These are phyloP conservation scores for Esox niger DNA, from an alignment of 2,113 vertebrate genomes.

Conservation along the genomic window DNA sequence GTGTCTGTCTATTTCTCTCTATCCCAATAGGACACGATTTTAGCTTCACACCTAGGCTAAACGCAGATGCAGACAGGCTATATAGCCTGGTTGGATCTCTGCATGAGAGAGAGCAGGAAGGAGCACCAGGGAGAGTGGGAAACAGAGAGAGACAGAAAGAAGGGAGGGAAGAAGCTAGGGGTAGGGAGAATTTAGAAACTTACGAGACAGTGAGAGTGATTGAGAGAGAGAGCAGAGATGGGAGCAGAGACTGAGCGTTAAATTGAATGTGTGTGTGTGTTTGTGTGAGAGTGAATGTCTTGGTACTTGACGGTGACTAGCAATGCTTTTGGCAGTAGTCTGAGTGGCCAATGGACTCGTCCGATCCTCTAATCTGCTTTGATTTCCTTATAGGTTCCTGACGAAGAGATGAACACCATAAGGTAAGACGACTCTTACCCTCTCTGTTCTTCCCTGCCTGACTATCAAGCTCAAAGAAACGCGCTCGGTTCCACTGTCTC, in stretches of 20 bases:
- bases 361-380: conserved; percentile 52
- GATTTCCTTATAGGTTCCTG: conserved; percentile 60
- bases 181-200: conserved; percentile 8
- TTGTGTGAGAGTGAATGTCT: conserved; percentile 8
- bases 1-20: background rate
- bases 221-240: conserved; percentile 23
- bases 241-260: conserved; percentile 38
- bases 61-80: conserved; percentile 41
- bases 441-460: conserved; percentile 2
- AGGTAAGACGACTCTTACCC: conserved; percentile 57
- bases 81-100: conserved; percentile 30
- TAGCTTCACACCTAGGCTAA: conserved; percentile 45
- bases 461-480: no score
- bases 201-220: conserved; percentile 8
- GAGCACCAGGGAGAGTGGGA: conserved; percentile 21
- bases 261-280: conserved; percentile 41
- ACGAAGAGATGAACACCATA: conserved; percentile 63
- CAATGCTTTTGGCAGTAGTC: conserved; percentile 36
- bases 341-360: conserved; percentile 32
- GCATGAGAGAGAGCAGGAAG: conserved; percentile 16
- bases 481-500: conserved; percentile 10
- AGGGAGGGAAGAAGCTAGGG: conserved; percentile 12
- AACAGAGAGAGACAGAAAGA: conserved; percentile 15
- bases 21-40: conserved; percentile 51
- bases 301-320: conserved; percentile 15